Base-by-base conservation (phyloP, 2,797 vertebrate genomes). In the Sebastes miniatus region DNA sequence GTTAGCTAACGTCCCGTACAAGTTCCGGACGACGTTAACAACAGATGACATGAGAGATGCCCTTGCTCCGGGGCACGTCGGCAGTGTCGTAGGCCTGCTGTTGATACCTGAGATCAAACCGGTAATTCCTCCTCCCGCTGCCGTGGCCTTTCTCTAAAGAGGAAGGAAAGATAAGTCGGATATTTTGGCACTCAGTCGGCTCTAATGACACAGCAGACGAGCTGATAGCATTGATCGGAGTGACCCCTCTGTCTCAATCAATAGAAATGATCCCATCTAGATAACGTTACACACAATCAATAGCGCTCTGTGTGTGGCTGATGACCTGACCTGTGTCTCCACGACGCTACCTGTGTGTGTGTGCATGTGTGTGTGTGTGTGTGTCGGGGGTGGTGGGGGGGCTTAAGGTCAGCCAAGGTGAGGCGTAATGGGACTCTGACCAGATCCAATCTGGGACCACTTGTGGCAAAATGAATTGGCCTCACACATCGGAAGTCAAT, bases 391-490 rank as follows among this genome's bases (percentile, higher is more conserved):
- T 12, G 11, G 34, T 36, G 34, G 34, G 34, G 61, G 25, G 66
- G 24, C 63, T 79, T 83, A 95, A 95, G 95, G 94, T 94, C 93
- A 95, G 83, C 89, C 92, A 96, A 95, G 95, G 95, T 96, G 92
- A 95, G 89, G 67, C 70, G 94, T 96, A 96, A 96, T 94, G 93
- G 93, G 95, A 95, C 91, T 95, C 95, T 95, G 90, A 93, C 92
- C 91, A 95, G 95, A 95, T 94, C 94, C 93, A 95, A 93, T 92
- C 94, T 89, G 88, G 87, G 87, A 87, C 89, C 92, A 94, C 93
- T 93, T 93, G 92, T 93, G 93, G 91, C 86, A 92, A 94, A 94
- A 93, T 93, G 91, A 93, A 93, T 94, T 92, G 93, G 88, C 72
- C 68, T 90, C 85, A 90, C 91, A 88, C 84, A 39, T 61, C 32